phyloP scores from a whole-genome alignment of 2,888 invertebrate species.

The Orgyia antiqua region DNA sequence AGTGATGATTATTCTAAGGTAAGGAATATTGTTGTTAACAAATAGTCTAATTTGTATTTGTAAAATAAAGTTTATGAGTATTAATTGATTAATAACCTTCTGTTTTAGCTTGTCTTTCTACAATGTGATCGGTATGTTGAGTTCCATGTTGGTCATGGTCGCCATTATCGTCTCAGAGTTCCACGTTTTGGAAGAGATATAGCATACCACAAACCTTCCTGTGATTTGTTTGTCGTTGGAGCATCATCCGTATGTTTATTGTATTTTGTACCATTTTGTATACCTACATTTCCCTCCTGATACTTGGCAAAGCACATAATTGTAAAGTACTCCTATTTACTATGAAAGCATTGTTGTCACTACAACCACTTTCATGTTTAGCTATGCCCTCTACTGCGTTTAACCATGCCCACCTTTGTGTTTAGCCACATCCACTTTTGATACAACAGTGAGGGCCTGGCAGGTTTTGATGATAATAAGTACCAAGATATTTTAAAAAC shows the following conservation, averaged over 20 bases:
- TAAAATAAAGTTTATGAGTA: not conserved
- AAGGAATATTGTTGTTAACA: constrained; percentile 18
- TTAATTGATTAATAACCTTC: constrained; percentile 3
- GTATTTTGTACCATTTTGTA: not conserved
- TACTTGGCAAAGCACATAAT: too few species aligned
- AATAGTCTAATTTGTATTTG: not conserved
- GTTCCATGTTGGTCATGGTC: constrained; percentile 95
- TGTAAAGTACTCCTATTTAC: too few species aligned
- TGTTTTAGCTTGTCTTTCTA: constrained; percentile 88
- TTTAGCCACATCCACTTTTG: too few species aligned
- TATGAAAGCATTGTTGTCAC: too few species aligned
- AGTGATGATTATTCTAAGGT: constrained; percentile 98
- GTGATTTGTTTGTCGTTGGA: constrained; percentile 96
- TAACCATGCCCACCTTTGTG: too few species aligned
- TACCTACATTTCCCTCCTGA: too few species aligned
- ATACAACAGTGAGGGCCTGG: too few species aligned
- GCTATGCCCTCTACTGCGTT: too few species aligned
- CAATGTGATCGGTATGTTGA: constrained; percentile 93
- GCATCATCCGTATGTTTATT: constrained; percentile 83
- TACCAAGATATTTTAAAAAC: too few species aligned
- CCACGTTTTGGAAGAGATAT: constrained; percentile 97
- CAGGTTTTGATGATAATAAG: too few species aligned
- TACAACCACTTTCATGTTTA: too few species aligned
- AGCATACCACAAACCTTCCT: constrained; percentile 91
- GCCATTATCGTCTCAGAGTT: constrained; percentile 93